phyloP scores from a whole-genome alignment of 2,797 vertebrate genomes.

The Mareca penelope region DNA sequence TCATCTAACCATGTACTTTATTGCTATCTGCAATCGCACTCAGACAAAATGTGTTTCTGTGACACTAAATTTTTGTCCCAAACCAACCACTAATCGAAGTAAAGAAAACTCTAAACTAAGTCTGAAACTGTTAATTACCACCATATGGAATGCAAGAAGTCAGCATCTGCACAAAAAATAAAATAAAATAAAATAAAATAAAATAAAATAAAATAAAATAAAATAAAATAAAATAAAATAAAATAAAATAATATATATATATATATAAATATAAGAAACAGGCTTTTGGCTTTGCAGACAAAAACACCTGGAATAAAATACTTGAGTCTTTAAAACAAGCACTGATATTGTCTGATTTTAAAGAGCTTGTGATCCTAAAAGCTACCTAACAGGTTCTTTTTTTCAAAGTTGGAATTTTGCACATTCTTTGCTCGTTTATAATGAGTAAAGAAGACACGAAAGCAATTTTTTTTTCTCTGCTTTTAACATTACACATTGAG shows the following conservation, averaged over 20 bases:
- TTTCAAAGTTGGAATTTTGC: conserved; percentile 46
- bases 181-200: neutral
- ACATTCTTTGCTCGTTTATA: conserved; percentile 24
- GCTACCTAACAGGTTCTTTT: conserved; percentile 18
- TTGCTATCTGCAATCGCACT: conserved; percentile 42
- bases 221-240: neutral
- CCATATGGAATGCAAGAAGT: conserved; percentile 50
- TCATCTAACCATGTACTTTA: neutral
- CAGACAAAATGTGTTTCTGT: conserved; percentile 19
- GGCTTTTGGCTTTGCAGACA: conserved; percentile 12
- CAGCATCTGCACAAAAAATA: neutral
- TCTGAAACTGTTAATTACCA: conserved; percentile 62
- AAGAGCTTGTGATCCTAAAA: conserved; percentile 1
- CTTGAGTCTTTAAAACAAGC: neutral
- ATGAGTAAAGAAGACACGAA: neutral
- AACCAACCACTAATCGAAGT: conserved; percentile 21
- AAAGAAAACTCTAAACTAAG: conserved; percentile 21
- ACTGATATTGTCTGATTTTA: conserved; percentile 18
- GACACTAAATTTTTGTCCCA: conserved; percentile 50
- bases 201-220: neutral
- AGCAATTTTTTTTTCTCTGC: neutral
- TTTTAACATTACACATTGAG: neutral
- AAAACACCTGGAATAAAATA: conserved; percentile 61
- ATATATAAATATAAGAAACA: neutral
- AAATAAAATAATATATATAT: too few relatives aligned